Conservation (phyloP, 1,140 invertebrate species). For the Drosophila simulans region DNA sequence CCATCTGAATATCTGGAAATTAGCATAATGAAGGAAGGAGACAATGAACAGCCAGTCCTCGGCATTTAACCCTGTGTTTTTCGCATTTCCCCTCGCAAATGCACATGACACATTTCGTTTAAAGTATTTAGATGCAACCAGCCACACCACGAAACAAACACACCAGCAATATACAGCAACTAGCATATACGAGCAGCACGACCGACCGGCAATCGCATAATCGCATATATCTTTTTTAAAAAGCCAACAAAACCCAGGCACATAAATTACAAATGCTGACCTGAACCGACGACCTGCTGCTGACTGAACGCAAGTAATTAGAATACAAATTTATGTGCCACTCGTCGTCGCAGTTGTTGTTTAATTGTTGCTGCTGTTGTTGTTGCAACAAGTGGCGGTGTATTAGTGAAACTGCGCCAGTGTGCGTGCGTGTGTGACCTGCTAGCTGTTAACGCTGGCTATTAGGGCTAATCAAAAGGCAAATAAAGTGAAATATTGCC, state of each 20-base stretch:
- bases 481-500: constrained; percentile 74
- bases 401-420: constrained; percentile 13
- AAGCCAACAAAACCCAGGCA: constrained; percentile 47
- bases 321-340: constrained; percentile 77
- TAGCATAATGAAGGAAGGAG: constrained; percentile 63
- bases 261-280: constrained; percentile 68
- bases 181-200: not conserved
- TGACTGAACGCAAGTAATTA: constrained; percentile 74
- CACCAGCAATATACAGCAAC: constrained; percentile 4
- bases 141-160: not conserved
- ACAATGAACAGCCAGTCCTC: constrained; percentile 26
- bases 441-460: constrained; percentile 53
- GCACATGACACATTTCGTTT: constrained; percentile 58
- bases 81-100: constrained; percentile 3
- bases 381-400: constrained; percentile 73
- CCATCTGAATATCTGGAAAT: constrained; percentile 36
- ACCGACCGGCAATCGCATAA: constrained; percentile 33
- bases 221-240: constrained; percentile 63
- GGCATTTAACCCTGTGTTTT: constrained; percentile 26
- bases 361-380: constrained; percentile 19
- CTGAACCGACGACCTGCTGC: constrained; percentile 59
- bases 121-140: constrained; percentile 44
- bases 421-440: constrained; percentile 31
- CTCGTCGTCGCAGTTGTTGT: constrained; percentile 27
- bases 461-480: constrained; percentile 80